A percentile compares a stretch with the other conserved stretches of the same genome.
Conservation (phyloP, 2,113 vertebrate species). For the Holacanthus passer region DNA sequence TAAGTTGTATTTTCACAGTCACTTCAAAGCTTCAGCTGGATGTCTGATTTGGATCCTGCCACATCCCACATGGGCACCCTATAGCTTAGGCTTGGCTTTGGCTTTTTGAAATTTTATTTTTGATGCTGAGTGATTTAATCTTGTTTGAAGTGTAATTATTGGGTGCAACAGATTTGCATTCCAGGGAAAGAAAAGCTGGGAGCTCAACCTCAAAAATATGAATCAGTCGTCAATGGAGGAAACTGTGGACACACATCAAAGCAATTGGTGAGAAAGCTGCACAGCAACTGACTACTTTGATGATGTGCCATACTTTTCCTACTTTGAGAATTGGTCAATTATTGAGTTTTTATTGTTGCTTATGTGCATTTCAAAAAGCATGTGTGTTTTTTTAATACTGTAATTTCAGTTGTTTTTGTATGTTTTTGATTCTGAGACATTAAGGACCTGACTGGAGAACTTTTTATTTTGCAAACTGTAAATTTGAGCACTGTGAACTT, state of each 20-base stretch:
- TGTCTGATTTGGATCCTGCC: background rate
- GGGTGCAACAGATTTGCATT: background rate
- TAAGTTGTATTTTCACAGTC: background rate
- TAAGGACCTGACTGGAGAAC: background rate
- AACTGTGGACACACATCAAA: background rate
- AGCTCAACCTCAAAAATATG: background rate
- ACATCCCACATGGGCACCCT: no score
- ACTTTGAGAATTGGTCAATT: background rate
- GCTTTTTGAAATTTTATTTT: background rate
- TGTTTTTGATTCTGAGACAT: background rate
- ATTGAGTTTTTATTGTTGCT: background rate
- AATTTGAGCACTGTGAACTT: background rate
- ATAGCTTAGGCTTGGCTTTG: background rate
- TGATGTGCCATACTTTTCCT: no score
- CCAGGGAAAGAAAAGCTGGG: background rate
- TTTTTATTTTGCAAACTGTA: background rate
- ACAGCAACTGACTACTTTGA: background rate
- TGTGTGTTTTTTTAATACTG: background rate
- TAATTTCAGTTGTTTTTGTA: background rate
- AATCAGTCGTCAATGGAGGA: background rate
- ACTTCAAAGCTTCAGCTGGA: background rate
- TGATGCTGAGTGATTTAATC: background rate
- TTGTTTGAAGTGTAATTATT: background rate
- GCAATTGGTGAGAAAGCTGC: background rate
- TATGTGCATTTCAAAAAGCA: background rate